Percentiles rank a stretch among this genome's conserved stretches.
These are phyloP conservation scores for Willisornis vidua DNA, from an alignment of 2,113 vertebrate species.

Conservation along the genomic window DNA sequence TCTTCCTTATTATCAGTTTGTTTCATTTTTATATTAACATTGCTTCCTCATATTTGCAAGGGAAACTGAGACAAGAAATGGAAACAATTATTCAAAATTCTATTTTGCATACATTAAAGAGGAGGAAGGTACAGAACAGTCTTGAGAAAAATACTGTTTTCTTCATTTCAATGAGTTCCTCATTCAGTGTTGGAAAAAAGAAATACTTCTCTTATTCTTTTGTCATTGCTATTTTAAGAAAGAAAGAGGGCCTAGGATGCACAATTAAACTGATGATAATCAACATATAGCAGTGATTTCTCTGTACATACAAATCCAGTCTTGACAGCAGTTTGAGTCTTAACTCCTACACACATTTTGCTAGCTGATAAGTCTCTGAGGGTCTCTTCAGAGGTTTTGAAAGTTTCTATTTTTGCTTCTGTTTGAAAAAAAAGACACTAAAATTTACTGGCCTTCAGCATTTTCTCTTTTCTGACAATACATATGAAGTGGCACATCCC, in stretches of 20 bases:
- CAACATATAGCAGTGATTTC: not conserved
- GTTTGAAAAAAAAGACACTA: constrained; percentile 28
- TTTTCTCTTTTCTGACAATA: constrained; percentile 43
- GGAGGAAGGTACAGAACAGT: not conserved
- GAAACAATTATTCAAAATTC: not conserved
- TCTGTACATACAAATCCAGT: not conserved
- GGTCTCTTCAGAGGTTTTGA: not conserved
- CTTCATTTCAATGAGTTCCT: not conserved
- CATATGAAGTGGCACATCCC: constrained; percentile 13
- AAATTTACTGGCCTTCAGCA: constrained; percentile 17
- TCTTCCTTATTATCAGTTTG: not conserved
- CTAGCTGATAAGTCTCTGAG: not conserved
- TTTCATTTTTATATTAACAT: not conserved
- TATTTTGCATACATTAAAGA: not conserved
- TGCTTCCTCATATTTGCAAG: not conserved
- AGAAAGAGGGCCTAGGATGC: not conserved
- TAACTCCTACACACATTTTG: constrained; percentile 4
- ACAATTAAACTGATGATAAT: constrained; percentile 18
- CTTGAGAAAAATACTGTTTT: not conserved
- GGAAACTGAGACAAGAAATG: not conserved
- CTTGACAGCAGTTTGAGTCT: constrained; percentile 15
- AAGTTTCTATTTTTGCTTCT: constrained; percentile 38
- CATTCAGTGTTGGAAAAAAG: not conserved
- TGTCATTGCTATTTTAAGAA: constrained; percentile 7
- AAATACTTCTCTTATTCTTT: not conserved